Base-by-base conservation (phyloP, 2,797 vertebrate species). In the Gastrophryne carolinensis region DNA sequence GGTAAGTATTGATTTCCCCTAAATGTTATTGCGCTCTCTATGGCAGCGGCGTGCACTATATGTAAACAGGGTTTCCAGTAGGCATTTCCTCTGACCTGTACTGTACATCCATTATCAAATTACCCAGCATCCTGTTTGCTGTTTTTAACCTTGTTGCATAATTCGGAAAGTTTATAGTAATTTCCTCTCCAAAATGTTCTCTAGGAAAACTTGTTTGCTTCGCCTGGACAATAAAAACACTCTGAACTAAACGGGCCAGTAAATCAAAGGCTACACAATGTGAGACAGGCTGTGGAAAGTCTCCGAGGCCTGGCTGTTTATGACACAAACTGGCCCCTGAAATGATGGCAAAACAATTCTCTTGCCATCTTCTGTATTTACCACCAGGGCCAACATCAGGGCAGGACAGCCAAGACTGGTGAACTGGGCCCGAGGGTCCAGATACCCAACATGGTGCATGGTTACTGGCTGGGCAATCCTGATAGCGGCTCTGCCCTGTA, bases 41-140 rank as follows among this genome's bases (percentile, higher is more conserved):
- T 67, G 58, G 72, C 63, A 58, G 27, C 10, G 17, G 19, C 9
- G 12, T 65, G 24, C 12, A 49, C 35, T 65, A 49, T 50, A 66
- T 54, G 72, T 67, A 74, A 74, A 67, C 72, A 67, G 54, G 35
- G 21, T 15, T 74, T 74, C 21, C 63, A 67, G 72, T 66, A 67
- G 72, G 72, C 49, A 74, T 74, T 74, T 74, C 72, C 72, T 74
- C 39, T 67, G 63, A 74, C 64, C 64, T 60, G 35, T 56, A 74
- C 53, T 66, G 39, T 67, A 50, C 19, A 17, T 54, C 53, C 35
- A 58, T 74, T 74, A 74, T 74, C 72, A 26, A 74, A 47, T 74
- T 58, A 66, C 53, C 72, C 72, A 74, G 72, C 72, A 74, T 74
- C 72, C 72, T 74, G 72, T 74, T 74, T 65, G 72, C 53, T 54